Base-by-base conservation (phyloP, 92 coral and sea anemone genomes). In the Nematostella vectensis region DNA sequence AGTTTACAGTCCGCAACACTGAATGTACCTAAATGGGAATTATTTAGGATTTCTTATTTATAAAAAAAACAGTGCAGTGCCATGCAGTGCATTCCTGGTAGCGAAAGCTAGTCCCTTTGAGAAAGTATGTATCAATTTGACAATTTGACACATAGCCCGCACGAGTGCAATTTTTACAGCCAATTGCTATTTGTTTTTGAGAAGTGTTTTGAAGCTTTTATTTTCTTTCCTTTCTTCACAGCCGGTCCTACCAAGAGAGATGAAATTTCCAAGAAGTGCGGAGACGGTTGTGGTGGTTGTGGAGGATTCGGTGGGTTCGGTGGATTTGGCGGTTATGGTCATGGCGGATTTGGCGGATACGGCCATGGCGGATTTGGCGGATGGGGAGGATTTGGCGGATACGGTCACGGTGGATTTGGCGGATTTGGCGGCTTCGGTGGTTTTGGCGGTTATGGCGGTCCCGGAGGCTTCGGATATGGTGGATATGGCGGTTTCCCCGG, bases 401-500 rank as follows among this genome's bases (percentile, higher is more conserved):
- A 37, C 59, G 42, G 51, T 29, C 27, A 25, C 4, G 67, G 68
- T 13, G 66, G 71, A 11, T 51, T n/a, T 33, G 68, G 68, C n/a
- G 83, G 84, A 28, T 69, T 31, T 28, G 83, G 83, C 11, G 51
- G 51, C 4, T 45, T 8, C 17, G 68, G 20, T 19, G 82, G 83
- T 15, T 67, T 25, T 25, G 82, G 82, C 10, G 82, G 76, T 3
- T 50, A 48, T 68, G 76, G n/a, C 19, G 68, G 42, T 24, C n/a
- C n/a, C n/a, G n/a, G n/a, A n/a, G 66, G 19, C 58, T 50, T 23
- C 1, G 78, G 78, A 1, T 62, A 23, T 19, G 70, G 69, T 9
- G 84, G 84, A 6, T 57, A 28, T 43, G 77, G 78, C 20, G 69
- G 47, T 20, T 42, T 45, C 55, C 65, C 65, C 10, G 65, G 54